Conservation (phyloP, 2,797 vertebrate species). For the Myripristis murdjan region DNA sequence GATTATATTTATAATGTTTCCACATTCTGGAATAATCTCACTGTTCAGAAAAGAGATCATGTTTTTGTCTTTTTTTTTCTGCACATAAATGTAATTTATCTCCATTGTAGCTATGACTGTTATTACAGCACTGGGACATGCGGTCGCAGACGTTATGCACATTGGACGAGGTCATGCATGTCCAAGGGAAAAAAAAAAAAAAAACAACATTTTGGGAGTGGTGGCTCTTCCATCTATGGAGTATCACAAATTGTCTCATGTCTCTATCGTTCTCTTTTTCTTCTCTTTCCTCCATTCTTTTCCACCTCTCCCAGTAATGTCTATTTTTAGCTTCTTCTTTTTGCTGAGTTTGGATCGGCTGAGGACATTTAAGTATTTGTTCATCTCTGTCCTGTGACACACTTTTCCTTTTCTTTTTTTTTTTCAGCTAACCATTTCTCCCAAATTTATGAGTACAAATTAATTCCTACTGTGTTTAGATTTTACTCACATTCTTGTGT, state of each 20-base stretch:
- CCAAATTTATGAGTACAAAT: neutral
- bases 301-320: neutral
- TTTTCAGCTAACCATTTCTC: neutral
- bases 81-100: conserved; percentile 15
- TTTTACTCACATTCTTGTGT: too few species aligned
- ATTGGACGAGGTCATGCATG: conserved; percentile 38
- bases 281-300: neutral
- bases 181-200: conserved; percentile 12
- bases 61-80: conserved; percentile 17
- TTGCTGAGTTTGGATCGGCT: neutral
- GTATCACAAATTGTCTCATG: neutral
- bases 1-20: too few species aligned
- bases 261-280: conserved; percentile 14
- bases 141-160: conserved; percentile 13
- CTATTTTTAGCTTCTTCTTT: too few species aligned
- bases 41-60: too few species aligned
- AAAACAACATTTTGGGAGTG: too few species aligned
- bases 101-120: conserved; percentile 10
- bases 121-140: neutral
- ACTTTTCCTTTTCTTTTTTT: too few species aligned
- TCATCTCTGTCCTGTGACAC: too few species aligned
- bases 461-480: too few species aligned
- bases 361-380: neutral
- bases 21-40: too few species aligned
- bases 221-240: too few species aligned